Evolutionary conservation across 1,140 invertebrate genomes (phyloP), one percentile per base, ranked within the genome.

Genomic region (Eurosta solidaginis): DNA sequence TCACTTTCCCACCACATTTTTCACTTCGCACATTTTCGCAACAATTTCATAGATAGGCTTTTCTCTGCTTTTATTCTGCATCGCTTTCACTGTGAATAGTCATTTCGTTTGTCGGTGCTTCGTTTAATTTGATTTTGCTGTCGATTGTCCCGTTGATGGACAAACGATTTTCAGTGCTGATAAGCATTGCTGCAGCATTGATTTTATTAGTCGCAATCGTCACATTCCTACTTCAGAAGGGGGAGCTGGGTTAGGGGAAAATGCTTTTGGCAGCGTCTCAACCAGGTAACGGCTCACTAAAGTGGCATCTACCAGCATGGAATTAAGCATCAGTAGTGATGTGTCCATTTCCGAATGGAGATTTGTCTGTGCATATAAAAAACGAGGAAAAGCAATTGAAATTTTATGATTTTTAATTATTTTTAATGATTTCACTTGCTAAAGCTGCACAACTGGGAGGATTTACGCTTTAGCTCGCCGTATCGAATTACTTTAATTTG

Each of bases 341-440:
- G 6, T 25, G 50, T 1, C n/a, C 22, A 10, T 52, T 12, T 52
- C 7, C n/a, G 45, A 42, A 22, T 22, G 68, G 68, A 33, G 33
- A 22, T 78, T 80, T 52, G 81, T 79, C 78, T 68, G 80, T 79
- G 81, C 77, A 82, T 79, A 81, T 84, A 85, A 82, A 6, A 42
- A 44, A 36, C 6, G 14, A 44, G 17, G 25, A 47, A 74, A 20
- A 40, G 14, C 22, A 74, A 85, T 85, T 85, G 83, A 85, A 83
- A 83, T 85, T 85, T 85, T 85, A 85, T 85, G 83, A 85, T 85
- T 85, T 84, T 85, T 85, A 85, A 85, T 85, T 85, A 85, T 83
- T 85, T 85, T 85, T 85, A 85, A 85, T 85, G 83, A 83, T 82
- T 81, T 80, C 85, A 82, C 83, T 84, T 83, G 82, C 85, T 85